These are phyloP conservation scores for Himalopsyche anomala DNA, from an alignment of 2,888 invertebrate genomes.

Conservation along the genomic window DNA sequence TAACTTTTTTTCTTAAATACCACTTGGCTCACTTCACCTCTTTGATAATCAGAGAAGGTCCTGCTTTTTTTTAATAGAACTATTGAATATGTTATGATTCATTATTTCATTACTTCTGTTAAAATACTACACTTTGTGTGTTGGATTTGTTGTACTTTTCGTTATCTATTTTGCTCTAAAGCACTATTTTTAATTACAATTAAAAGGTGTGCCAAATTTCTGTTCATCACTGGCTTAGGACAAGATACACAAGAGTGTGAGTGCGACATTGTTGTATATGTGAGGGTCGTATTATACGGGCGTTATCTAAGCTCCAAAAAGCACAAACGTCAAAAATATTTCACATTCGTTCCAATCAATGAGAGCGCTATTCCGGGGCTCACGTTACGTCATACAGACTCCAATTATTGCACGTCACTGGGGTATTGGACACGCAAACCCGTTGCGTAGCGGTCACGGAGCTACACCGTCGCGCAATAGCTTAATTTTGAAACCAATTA, in stretches of 20 bases:
- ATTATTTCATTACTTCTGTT: too few species aligned
- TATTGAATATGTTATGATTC: too few species aligned
- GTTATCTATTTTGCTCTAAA: too few species aligned
- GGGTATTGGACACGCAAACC: not conserved
- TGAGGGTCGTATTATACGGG: not conserved
- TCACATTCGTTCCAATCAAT: slow-evolving; percentile 26
- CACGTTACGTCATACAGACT: slow-evolving; percentile 7
- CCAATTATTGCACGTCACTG: slow-evolving; percentile 16
- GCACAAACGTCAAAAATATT: slow-evolving; percentile 34
- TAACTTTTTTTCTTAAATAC: too few species aligned
- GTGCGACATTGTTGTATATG: not conserved
- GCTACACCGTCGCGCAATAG: too few species aligned
- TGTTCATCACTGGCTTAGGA: not conserved
- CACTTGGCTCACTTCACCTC: too few species aligned
- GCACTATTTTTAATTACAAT: not conserved
- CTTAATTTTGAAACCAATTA: too few species aligned
- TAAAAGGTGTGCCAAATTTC: not conserved
- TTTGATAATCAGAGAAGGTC: too few species aligned
- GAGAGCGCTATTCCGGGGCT: not conserved
- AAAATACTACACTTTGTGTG: too few species aligned
- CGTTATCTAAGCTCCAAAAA: slow-evolving; percentile 2
- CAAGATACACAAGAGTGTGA: not conserved
- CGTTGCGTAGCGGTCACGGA: not conserved
- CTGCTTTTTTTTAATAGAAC: too few species aligned
- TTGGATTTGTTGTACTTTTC: too few species aligned